phyloP scores from a whole-genome alignment of 2,113 vertebrate species.

The Neotoma lepida region DNA sequence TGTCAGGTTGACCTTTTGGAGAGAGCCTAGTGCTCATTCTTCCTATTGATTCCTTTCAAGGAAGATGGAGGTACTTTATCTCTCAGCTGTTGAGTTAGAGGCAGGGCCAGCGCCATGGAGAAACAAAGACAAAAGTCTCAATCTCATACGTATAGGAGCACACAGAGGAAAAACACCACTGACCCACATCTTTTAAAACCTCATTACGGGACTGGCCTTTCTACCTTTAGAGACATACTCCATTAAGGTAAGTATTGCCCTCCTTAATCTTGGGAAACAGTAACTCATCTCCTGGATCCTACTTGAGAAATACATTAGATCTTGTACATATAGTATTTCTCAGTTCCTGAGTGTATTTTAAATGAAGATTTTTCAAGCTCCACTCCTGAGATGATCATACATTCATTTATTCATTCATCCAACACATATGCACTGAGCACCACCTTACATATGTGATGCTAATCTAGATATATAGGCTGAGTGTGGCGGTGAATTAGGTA shows the following conservation, averaged over 20 bases:
- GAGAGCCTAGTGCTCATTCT: constrained; percentile 72
- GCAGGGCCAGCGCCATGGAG: not conserved
- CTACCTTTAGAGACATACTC: constrained; percentile 13
- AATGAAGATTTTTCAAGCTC: constrained; percentile 40
- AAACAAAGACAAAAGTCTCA: constrained; percentile 13
- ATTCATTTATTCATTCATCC: constrained; percentile 44
- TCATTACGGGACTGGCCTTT: not conserved
- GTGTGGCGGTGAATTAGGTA: not conserved
- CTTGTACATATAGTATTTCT: not conserved
- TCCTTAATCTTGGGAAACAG: constrained; percentile 3
- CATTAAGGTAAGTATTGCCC: not conserved
- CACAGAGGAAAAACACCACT: not conserved
- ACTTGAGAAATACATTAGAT: not conserved
- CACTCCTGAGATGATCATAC: not conserved
- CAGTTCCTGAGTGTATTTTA: not conserved
- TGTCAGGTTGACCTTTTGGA: constrained; percentile 80
- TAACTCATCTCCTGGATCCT: constrained; percentile 3
- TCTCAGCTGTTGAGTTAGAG: constrained; percentile 53
- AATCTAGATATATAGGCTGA: not conserved
- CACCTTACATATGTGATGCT: not conserved
- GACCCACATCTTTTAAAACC: constrained; percentile 33
- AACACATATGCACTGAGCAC: not conserved
- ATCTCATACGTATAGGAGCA: not conserved
- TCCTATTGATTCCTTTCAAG: constrained; percentile 78
- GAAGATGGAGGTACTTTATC: constrained; percentile 71